Evolutionary conservation across 2,113 vertebrate species (phyloP).

Genomic region (Gallinago undulata): DNA sequence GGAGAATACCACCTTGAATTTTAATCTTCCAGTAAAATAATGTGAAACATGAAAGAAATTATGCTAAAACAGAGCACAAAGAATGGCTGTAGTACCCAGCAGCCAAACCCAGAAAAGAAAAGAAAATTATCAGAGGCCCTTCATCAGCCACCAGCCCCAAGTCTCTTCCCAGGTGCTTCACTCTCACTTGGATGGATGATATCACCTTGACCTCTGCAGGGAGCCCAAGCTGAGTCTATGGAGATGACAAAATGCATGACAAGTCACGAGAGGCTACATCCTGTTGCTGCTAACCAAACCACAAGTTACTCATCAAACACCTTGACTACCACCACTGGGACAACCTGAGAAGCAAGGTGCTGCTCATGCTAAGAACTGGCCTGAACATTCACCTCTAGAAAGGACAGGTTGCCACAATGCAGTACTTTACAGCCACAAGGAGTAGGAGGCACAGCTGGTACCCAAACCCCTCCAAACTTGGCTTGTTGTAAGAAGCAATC

Average conservation of each 20-base stretch:
- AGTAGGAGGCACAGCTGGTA: neutral
- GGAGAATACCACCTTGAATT: neutral
- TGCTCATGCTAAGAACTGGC: neutral
- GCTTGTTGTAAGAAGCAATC: neutral
- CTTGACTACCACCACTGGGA: neutral
- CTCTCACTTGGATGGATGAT: accelerated
- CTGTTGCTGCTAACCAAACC: neutral
- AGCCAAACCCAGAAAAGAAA: neutral
- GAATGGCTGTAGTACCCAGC: neutral
- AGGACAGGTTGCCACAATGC: neutral
- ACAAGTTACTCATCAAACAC: neutral
- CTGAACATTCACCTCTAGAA: neutral
- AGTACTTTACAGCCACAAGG: neutral
- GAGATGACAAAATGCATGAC: neutral
- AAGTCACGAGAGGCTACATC: neutral
- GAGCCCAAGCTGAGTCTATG: neutral
- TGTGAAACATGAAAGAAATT: neutral
- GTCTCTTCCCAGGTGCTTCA: neutral
- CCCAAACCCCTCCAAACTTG: neutral
- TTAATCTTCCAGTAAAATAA: neutral
- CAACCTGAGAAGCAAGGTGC: neutral
- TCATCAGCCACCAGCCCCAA: neutral
- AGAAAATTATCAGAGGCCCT: neutral
- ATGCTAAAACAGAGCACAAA: neutral
- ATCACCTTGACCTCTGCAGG: neutral